Percentiles rank a stretch among this genome's conserved stretches.
Conservation (phyloP, 2,113 vertebrate species). For the Montifringilla adamsi region DNA sequence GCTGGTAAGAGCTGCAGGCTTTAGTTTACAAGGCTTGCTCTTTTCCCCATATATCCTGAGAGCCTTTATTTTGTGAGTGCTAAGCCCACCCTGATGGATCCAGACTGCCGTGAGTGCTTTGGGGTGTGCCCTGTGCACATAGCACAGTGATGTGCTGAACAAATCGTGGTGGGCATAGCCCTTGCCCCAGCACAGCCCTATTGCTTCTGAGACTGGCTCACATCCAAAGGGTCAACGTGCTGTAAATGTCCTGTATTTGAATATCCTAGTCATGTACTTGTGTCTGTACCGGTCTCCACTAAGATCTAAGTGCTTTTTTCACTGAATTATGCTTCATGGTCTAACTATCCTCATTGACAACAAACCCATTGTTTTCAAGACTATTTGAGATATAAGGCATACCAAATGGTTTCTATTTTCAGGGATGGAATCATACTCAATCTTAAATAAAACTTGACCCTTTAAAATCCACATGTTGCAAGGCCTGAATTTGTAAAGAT, state of each 20-base stretch:
- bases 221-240: not conserved
- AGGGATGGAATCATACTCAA: not conserved
- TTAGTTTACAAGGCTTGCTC: not conserved
- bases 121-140: not conserved
- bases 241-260: not conserved
- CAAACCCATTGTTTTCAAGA: not conserved
- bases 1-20: not conserved
- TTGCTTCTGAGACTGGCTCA: not conserved
- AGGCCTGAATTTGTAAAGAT: not conserved
- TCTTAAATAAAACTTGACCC: not conserved
- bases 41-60: not conserved
- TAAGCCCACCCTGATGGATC: not conserved
- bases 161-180: rapidly evolving
- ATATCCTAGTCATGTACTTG: not conserved
- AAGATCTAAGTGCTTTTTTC: not conserved
- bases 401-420: not conserved
- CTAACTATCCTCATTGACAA: not conserved
- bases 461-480: rapidly evolving
- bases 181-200: not conserved
- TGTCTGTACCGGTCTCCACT: not conserved
- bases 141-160: rapidly evolving
- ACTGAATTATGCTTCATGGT: not conserved
- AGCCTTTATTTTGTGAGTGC: not conserved
- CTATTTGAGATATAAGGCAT: not conserved
- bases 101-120: not conserved